Evolutionary conservation across 2,797 vertebrate species (phyloP).

Genomic region (Limnodromus scolopaceus): DNA sequence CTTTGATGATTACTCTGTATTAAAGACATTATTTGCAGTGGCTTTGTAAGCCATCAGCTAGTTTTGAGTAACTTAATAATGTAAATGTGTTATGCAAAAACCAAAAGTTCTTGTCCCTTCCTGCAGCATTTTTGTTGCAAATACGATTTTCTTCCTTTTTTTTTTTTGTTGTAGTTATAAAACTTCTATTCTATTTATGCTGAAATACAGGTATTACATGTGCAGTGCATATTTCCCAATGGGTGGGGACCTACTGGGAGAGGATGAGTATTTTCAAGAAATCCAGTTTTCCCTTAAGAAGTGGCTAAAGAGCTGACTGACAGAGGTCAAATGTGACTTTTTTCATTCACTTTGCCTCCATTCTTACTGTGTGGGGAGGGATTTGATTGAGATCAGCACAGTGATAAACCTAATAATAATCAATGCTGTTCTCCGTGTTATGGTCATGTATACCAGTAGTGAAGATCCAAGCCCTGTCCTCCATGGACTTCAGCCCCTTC

Average conservation of each 20-base stretch:
- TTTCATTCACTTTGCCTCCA: background rate
- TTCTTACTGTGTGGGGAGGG: background rate
- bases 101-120: background rate
- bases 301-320: background rate
- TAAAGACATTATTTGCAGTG: background rate
- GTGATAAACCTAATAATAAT: background rate
- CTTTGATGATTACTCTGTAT: background rate
- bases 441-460: background rate
- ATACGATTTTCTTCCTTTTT: background rate
- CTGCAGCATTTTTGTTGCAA: background rate
- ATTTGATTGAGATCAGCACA: background rate
- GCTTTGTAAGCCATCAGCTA: background rate
- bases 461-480: background rate
- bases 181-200: background rate
- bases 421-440: background rate
- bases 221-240: fast-evolving
- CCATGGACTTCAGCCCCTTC: background rate
- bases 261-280: background rate
- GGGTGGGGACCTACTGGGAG: background rate
- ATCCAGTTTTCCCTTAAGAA: background rate
- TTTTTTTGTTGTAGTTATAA: background rate
- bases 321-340: background rate
- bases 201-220: background rate
- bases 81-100: background rate
- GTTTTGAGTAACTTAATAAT: background rate